phyloP scores from a whole-genome alignment of 2,888 invertebrate genomes.

The Meiosimyza decipiens region DNA sequence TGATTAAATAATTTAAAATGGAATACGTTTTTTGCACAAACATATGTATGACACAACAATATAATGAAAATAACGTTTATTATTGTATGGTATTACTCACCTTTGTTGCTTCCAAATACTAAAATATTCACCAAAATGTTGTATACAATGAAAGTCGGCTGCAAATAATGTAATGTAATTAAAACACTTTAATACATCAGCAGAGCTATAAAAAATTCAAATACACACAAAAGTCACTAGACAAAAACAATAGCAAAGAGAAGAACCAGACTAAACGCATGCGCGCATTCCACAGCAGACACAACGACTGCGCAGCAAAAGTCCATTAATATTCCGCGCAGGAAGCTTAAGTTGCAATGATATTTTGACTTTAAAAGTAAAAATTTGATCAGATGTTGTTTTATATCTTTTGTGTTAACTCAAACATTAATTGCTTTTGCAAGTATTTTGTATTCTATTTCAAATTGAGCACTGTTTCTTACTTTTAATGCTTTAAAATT shows the following conservation, averaged over 20 bases:
- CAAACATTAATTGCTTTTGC: not conserved
- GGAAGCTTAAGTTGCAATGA: constrained; percentile 20
- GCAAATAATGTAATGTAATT: constrained; percentile 3
- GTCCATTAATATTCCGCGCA: constrained; percentile 33
- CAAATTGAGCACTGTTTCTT: not conserved
- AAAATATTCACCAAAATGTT: not conserved
- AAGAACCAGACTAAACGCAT: not conserved
- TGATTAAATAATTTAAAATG: no score
- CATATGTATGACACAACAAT: no score
- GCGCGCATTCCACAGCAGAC: constrained; percentile 21
- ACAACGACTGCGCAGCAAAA: not conserved
- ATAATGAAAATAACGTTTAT: no score
- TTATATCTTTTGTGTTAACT: not conserved
- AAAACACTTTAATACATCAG: constrained; percentile 10
- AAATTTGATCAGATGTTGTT: not conserved
- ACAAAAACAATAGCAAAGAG: not conserved
- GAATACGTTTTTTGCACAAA: no score
- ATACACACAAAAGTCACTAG: not conserved
- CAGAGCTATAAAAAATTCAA: constrained; percentile 6
- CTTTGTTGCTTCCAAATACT: no score
- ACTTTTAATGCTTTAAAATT: not conserved
- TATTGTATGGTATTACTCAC: no score
- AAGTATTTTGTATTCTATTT: no score
- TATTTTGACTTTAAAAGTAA: constrained; percentile 15
- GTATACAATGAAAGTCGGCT: not conserved